Evolutionary conservation across 2,113 vertebrate genomes (phyloP), one percentile per base, ranked within the genome.

Genomic region (Addax nasomaculatus): DNA sequence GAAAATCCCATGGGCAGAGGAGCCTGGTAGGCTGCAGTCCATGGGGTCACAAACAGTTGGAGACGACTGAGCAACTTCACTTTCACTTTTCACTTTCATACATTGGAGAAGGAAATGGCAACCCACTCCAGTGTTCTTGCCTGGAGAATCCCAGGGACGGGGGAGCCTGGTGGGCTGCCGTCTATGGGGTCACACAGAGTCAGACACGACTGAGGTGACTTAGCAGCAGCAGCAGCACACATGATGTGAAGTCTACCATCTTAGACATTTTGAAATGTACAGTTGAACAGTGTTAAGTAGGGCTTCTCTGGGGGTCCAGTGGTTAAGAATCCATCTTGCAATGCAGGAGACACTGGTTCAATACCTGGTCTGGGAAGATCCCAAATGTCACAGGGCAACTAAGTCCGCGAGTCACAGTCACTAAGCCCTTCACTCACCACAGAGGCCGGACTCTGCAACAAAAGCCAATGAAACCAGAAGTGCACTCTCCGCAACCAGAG

Each of bases 341-440:
- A 43, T 15, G 70, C 39, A 76, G 23, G 23, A 43, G 39, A 76
- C 39, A 43, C 39, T 27, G 70, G 70, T 15, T 43, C 39, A 76
- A 15, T 14, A 76, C 70, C 39, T 27, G 39, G 70, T 76, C 39
- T 43, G 23, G 21, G 23, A 76, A 15, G 70, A 76, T 43, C 21
- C 39, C 70, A 43, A 39, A 14, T 14, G 70, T 17, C 70, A 25
- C 39, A 27, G 21, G 39, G 23, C 23, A 4, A 43, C 39, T 7
- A 76, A 76, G 70, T 7, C 23, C 0, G 3, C 1, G 0, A 43
- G 70, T 6, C 39, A 43, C 21, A 27, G 6, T 14, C 36, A 43
- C 39, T 14, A 43, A 14, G 39, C 70, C 23, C 36, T 25, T 39
- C 23, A 27, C 39, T 43, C 36, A 43, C 12, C 12, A 2, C 39